Evolutionary conservation across 2,888 invertebrate genomes (phyloP), one percentile per base, ranked within the genome.

Genomic region (Caprella mutica): DNA sequence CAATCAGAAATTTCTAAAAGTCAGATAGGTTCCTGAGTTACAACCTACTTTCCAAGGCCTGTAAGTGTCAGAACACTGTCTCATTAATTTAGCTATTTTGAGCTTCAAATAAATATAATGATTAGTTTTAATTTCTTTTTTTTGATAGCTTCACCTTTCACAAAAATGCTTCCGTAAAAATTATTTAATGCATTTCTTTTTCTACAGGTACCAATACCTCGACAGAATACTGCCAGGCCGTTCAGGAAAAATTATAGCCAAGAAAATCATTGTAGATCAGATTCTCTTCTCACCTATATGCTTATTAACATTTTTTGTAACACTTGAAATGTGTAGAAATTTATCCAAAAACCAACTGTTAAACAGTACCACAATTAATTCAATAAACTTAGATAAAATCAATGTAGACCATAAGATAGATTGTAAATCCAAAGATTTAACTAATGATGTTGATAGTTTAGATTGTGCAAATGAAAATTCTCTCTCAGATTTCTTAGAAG

Each of bases 181-280:
- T 38, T 51, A n/a, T 27, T 35, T 17, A n/a, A 2, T 21, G 44
- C 29, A 14, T 58, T 21, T 44, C 33, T 51, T 14, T 12, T 42
- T 30, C 38, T 14, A 8, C 46, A 63, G 63, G 63, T 76, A 76
- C 66, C 59, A 71, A 3, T 69, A 69, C 46, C 67, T 76, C 23
- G 76, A 76, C 65, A 61, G 67, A 52, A 68, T 67, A 59, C 67
- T 73, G 6, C 73, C 72, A 5, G 73, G 73, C 3, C 68, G 69
- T 30, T 65, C 70, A 17, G 40, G 70, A 9, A 58, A 50, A 46
- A 56, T 67, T n/a, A 67, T 71, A 5, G 42, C 68, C 3, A 72
- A 72, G 65, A 76, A 76, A 66, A 67, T 75, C 23, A 33, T 72
- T 3, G 67, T 70, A 12, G 76, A 76, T 66, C 75, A 75, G 66